phyloP scores from a whole-genome alignment of 2,113 vertebrate genomes.

The Chaetops frenatus region DNA sequence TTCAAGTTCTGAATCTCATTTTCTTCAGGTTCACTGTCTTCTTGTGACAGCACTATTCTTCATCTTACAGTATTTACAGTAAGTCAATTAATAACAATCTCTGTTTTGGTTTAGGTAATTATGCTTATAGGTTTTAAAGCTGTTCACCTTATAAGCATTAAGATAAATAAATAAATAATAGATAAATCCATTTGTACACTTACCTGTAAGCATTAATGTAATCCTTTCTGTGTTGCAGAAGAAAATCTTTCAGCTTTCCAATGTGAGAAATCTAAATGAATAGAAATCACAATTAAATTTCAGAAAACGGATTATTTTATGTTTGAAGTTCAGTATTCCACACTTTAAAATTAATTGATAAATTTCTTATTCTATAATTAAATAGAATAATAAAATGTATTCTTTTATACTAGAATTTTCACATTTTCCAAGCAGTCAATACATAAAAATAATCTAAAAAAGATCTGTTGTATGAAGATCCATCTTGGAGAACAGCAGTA shows the following conservation, averaged over 20 bases:
- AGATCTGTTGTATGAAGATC: neutral
- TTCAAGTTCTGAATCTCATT: neutral
- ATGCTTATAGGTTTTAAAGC: neutral
- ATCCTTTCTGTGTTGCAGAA: constrained; percentile 94
- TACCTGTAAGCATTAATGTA: constrained; percentile 94
- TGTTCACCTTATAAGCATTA: neutral
- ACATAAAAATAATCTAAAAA: neutral
- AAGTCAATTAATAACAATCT: neutral
- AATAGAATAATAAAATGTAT: neutral
- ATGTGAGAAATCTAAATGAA: constrained; percentile 87
- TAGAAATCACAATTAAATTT: neutral
- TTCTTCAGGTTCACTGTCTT: neutral
- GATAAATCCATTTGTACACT: neutral
- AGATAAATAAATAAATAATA: neutral
- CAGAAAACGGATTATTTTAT: neutral
- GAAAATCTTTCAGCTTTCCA: constrained; percentile 95
- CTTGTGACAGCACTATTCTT: neutral
- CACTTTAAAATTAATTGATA: neutral
- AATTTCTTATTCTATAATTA: neutral
- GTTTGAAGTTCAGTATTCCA: neutral
- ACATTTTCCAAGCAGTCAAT: neutral
- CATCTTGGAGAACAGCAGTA: neutral
- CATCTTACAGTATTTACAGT: neutral
- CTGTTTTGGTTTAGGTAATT: neutral
- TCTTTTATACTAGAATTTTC: neutral